Percentiles rank a stretch among this genome's conserved stretches.
These are phyloP conservation scores for Anoplopoma fimbria DNA, from an alignment of 2,113 vertebrate species.

Conservation along the genomic window DNA sequence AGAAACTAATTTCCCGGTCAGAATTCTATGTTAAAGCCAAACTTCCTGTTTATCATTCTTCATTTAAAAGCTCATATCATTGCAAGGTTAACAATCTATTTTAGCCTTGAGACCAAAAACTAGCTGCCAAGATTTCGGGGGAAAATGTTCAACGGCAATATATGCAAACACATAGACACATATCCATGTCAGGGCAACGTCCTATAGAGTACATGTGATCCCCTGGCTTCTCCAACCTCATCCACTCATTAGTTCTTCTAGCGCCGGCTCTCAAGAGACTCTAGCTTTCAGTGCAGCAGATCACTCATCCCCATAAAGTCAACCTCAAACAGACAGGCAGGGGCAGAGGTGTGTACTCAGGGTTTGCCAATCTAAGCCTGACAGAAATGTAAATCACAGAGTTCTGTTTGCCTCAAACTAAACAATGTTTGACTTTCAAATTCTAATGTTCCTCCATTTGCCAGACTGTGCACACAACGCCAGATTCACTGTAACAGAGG, in stretches of 20 bases:
- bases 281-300: conserved; percentile 35
- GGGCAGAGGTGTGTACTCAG: conserved; percentile 61
- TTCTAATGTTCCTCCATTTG: conserved; percentile 69
- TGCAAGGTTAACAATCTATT: not conserved
- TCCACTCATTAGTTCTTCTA: conserved; percentile 60
- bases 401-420: conserved; percentile 60
- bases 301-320: conserved; percentile 61
- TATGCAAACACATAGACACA: conserved; percentile 3
- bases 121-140: not conserved
- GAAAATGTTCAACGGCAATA: conserved; percentile 4
- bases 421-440: conserved; percentile 72
- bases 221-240: conserved; percentile 46
- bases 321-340: conserved; percentile 52
- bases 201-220: conserved; percentile 43
- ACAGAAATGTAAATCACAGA: conserved; percentile 56
- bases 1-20: not conserved
- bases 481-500: conserved; percentile 71
- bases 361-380: conserved; percentile 64
- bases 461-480: conserved; percentile 66
- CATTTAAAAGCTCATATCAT: conserved; percentile 6
- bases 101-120: conserved; percentile 20
- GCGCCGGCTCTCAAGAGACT: conserved; percentile 40
- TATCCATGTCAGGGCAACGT: conserved; percentile 38
- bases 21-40: conserved; percentile 9
- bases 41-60: not conserved